Base-by-base conservation (phyloP, 2,888 invertebrate genomes). In the Temnothorax ravouxi region DNA sequence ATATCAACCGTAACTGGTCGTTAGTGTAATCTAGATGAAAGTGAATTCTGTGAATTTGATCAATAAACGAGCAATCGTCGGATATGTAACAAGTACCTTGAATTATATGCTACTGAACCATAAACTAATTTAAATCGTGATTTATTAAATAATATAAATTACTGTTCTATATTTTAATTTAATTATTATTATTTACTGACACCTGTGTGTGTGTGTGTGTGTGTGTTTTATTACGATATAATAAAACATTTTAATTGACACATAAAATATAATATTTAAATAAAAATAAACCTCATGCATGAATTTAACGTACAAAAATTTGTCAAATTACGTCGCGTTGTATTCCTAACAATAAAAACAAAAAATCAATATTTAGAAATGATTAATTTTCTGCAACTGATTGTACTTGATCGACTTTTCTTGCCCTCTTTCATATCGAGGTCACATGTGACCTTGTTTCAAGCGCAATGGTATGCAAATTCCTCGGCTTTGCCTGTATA, bases 401-500 rank as follows among this genome's bases (percentile, higher is more conserved):
- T 29, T 66, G 66, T 77, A 56, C 72, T 44, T 29, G 61, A 87
- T 82, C 81, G 64, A 88, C 67, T 76, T 88, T 88, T 84, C 83
- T 80, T 82, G 56, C 54, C 72, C 62, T 54, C 72, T 88, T 83
- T 84, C 50, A 72, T 61, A 88, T 87, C 72, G 79, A 74, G 87
- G 85, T 85, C 88, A 88, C 66, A 85, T 76, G 82, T 88, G 88
- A 88, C 88, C 79, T 82, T 88, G 82, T 88, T 87, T 85, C 67
- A 47, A 80, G 85, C 75, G 79, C 72, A 76, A 47, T 74, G 79
- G 72, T 74, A 88, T 85, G 88, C 76, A 84, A 88, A 87, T 87
- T 76, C 80, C 67, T 54, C 9, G 59, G 50, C 64, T 79, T 87
- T 71, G 44, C 18, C 21, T 66, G 59, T 38, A 83, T 38, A 83